Evolutionary conservation across 2,888 invertebrate species (phyloP).

Genomic region (Meghimatium bilineatum): DNA sequence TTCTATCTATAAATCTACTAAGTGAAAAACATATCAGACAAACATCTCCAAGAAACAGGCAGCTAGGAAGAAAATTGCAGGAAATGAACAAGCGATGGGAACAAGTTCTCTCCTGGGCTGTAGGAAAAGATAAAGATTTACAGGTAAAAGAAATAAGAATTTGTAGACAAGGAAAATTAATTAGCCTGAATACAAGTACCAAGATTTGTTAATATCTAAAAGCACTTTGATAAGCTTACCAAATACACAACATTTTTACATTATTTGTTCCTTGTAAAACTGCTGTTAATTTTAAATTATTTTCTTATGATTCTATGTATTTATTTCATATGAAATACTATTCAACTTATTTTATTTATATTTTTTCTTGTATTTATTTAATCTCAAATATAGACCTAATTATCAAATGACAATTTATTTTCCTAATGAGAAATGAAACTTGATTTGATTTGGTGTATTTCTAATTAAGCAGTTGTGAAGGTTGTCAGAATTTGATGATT

Average conservation of each 20-base stretch:
- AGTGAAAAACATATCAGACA: slow-evolving; percentile 78
- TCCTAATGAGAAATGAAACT: too few species aligned
- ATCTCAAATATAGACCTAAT: too few species aligned
- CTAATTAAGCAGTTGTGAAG: too few species aligned
- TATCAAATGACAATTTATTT: too few species aligned
- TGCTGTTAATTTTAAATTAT: too few species aligned
- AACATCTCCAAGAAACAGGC: slow-evolving; percentile 61
- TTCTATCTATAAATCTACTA: slow-evolving; percentile 91
- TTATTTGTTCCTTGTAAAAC: background rate
- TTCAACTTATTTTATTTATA: too few species aligned
- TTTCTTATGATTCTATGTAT: too few species aligned
- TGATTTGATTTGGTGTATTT: too few species aligned
- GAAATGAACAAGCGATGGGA: slow-evolving; percentile 88
- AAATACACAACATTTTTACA: background rate
- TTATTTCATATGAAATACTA: too few species aligned
- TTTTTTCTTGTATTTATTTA: too few species aligned
- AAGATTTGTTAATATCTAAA: background rate
- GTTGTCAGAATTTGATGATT: too few species aligned
- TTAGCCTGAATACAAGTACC: background rate
- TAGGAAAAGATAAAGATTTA: slow-evolving; percentile 85
- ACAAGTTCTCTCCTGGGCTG: slow-evolving; percentile 85
- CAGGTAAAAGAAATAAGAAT: slow-evolving; percentile 78
- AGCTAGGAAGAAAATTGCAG: slow-evolving; percentile 61
- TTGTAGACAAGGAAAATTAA: too few species aligned
- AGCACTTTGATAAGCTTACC: background rate